Evolutionary conservation across 2,113 vertebrate genomes (phyloP).

Genomic region (Oostethus manadensis): DNA sequence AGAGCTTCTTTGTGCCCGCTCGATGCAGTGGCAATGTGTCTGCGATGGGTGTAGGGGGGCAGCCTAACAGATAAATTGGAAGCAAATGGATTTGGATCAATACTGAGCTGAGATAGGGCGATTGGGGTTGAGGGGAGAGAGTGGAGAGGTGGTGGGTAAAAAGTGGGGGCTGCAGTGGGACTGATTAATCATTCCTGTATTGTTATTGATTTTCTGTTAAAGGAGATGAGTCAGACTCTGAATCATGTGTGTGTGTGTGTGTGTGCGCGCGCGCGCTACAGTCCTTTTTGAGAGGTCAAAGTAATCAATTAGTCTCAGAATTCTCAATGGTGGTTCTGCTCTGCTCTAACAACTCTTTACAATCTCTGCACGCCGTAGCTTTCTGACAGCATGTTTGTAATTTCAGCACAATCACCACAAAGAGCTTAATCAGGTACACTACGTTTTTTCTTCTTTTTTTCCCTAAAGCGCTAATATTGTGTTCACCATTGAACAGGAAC

Average conservation of each 20-base stretch:
- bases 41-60: conserved; percentile 38
- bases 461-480: conserved; percentile 40
- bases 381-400: conserved; percentile 35
- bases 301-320: conserved; percentile 57
- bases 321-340: conserved; percentile 33
- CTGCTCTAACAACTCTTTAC: conserved; percentile 15
- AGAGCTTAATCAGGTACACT: conserved; percentile 48
- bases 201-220: conserved; percentile 76
- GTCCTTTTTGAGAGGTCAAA: conserved; percentile 50
- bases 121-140: conserved; percentile 51
- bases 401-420: conserved; percentile 32
- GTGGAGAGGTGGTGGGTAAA: conserved; percentile 44
- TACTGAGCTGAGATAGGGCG: conserved; percentile 65
- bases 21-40: conserved; percentile 52
- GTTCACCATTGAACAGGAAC: conserved; percentile 47
- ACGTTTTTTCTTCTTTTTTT: conserved; percentile 7
- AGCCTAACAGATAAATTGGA: conserved; percentile 67
- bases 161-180: conserved; percentile 39
- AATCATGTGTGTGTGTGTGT: conserved; percentile 53
- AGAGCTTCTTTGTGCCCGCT: conserved; percentile 67
- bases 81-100: conserved; percentile 79
- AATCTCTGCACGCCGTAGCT: conserved; percentile 16
- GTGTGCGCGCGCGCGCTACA: conserved; percentile 18
- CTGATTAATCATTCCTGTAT: conserved; percentile 76
- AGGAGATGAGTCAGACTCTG: conserved; percentile 66